These are phyloP conservation scores for Nasonia giraulti DNA, from an alignment of 1,140 invertebrate species.

Conservation along the genomic window DNA sequence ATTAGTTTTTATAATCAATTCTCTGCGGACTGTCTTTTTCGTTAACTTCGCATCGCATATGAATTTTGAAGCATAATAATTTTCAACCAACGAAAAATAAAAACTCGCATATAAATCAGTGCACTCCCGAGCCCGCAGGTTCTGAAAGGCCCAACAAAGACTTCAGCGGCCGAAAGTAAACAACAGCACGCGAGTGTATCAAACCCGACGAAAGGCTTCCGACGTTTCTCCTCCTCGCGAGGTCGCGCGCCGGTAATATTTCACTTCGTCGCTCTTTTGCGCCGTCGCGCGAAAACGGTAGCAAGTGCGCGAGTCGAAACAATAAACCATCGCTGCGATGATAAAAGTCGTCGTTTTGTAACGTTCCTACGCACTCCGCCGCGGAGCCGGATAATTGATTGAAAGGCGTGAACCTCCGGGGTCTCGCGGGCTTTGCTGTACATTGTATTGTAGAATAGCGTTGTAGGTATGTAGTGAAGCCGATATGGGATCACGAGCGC, in stretches of 20 bases:
- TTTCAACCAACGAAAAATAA: no score
- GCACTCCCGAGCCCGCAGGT: no score
- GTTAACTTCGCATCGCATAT: no score
- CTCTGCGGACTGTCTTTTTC: no score
- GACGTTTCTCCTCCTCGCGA: neutral
- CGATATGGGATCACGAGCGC: no score
- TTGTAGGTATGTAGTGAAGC: no score
- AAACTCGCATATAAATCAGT: no score
- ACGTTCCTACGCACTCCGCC: no score
- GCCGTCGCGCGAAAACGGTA: neutral
- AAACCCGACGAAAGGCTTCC: neutral
- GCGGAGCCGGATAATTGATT: slow-evolving; percentile 25
- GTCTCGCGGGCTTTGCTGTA: neutral
- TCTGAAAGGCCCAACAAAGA: neutral
- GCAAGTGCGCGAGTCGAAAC: neutral
- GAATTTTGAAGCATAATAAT: no score
- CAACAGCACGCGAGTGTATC: neutral
- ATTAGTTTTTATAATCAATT: slow-evolving; percentile 18
- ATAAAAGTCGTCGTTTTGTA: slow-evolving; percentile 1
- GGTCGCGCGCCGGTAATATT: slow-evolving; percentile 20
- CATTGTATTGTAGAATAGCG: neutral
- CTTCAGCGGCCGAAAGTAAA: neutral
- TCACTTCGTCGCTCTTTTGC: neutral
- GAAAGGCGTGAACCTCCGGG: slow-evolving; percentile 21
- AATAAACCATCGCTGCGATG: slow-evolving; percentile 33